phyloP scores from a whole-genome alignment of 2,888 invertebrate species.

The Drosophila maculinotata region DNA sequence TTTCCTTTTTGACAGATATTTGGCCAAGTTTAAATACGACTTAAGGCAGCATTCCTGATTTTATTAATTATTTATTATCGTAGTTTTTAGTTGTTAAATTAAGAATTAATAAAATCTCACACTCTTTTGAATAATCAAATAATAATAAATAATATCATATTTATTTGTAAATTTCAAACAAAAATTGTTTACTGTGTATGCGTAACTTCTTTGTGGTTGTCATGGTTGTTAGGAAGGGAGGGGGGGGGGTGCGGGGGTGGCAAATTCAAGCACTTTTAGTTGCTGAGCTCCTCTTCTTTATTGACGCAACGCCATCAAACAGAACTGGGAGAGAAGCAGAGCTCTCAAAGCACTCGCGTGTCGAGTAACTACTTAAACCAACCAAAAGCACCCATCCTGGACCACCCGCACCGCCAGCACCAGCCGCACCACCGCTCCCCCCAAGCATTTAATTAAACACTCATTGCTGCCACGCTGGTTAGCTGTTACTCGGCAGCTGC shows the following conservation, averaged over 20 bases:
- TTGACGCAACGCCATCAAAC: slow-evolving; percentile 26
- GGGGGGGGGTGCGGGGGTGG: background rate
- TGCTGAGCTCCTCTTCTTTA: slow-evolving; percentile 34
- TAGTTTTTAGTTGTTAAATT: too few relatives aligned
- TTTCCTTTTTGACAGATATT: too few relatives aligned
- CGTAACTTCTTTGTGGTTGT: slow-evolving; percentile 6
- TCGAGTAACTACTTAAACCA: slow-evolving; percentile 32
- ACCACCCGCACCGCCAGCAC: background rate
- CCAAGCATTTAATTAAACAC: slow-evolving; percentile 49
- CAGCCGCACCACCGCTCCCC: background rate
- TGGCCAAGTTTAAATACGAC: too few relatives aligned
- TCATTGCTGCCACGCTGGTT: slow-evolving; percentile 33
- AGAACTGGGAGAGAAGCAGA: background rate
- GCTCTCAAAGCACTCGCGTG: slow-evolving; percentile 17
- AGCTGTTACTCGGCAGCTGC: slow-evolving; percentile 4
- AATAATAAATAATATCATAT: too few relatives aligned
- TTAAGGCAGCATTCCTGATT: too few relatives aligned
- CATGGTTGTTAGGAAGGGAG: background rate
- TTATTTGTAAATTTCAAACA: background rate
- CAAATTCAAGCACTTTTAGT: slow-evolving; percentile 21
- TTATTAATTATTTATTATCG: too few relatives aligned
- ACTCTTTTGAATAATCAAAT: too few relatives aligned
- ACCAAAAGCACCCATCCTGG: background rate
- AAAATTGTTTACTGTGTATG: slow-evolving; percentile 3
- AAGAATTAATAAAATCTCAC: too few relatives aligned